phyloP scores from a whole-genome alignment of 2,888 invertebrate genomes.

The Himalopsyche kuldschensis region DNA sequence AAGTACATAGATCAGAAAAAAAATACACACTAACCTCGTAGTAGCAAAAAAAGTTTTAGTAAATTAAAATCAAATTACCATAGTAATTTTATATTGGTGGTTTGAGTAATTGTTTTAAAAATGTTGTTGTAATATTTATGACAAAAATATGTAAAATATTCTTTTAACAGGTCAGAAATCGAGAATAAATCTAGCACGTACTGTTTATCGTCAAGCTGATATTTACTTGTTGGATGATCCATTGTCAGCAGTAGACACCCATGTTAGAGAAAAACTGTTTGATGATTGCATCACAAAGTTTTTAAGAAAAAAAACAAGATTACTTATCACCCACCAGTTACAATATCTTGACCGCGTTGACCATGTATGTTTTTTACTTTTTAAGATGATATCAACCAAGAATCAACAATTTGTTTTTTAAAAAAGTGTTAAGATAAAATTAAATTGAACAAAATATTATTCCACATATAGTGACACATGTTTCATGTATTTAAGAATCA shows the following conservation, averaged over 20 bases:
- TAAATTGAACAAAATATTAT: too few species aligned
- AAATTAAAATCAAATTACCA: too few species aligned
- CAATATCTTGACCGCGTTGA: slow-evolving; percentile 75
- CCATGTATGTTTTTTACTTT: slow-evolving; percentile 46
- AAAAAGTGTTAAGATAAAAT: too few species aligned
- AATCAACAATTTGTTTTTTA: background rate
- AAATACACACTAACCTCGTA: too few species aligned
- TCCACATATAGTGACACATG: too few species aligned
- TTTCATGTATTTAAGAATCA: too few species aligned
- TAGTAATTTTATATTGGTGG: too few species aligned
- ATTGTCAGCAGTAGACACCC: slow-evolving; percentile 72
- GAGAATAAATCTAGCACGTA: slow-evolving; percentile 48
- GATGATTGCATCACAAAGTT: slow-evolving; percentile 66
- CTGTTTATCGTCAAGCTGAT: slow-evolving; percentile 74
- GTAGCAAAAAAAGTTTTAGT: too few species aligned
- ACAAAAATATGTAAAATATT: background rate
- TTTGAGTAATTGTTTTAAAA: background rate
- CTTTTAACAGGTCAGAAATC: slow-evolving; percentile 21
- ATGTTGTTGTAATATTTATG: too few species aligned
- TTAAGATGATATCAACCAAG: background rate
- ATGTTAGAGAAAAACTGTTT: slow-evolving; percentile 71
- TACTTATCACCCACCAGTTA: slow-evolving; percentile 82
- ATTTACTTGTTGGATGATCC: slow-evolving; percentile 77
- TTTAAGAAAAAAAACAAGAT: slow-evolving; percentile 69
- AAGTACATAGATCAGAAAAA: too few species aligned